These are phyloP conservation scores for Alcedo quadribrachys DNA, from an alignment of 2,797 vertebrate species.

Conservation along the genomic window DNA sequence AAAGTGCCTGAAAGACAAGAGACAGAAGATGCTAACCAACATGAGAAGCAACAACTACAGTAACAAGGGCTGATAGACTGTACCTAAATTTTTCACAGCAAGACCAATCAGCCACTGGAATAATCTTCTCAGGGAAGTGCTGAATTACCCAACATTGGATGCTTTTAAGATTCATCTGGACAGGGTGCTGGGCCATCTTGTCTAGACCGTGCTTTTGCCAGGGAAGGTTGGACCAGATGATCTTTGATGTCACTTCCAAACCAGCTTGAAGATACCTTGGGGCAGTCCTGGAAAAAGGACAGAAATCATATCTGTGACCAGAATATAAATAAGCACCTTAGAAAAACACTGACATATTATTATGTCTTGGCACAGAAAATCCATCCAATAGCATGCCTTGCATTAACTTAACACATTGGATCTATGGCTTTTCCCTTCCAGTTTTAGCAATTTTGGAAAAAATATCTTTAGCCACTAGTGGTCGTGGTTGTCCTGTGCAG, in stretches of 20 bases:
- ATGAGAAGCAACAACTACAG: background rate
- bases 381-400: background rate
- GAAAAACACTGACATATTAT: background rate
- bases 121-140: background rate
- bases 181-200: background rate
- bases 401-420: background rate
- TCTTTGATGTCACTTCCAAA: background rate
- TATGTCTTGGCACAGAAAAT: background rate
- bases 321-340: background rate
- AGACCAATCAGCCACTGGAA: background rate
- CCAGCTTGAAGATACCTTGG: background rate
- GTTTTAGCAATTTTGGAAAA: background rate
- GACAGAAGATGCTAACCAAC: background rate
- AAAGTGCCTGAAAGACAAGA: background rate
- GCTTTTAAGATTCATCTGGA: background rate
- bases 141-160: background rate
- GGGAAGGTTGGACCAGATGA: background rate
- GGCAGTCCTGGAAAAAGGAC: background rate
- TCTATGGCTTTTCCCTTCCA: background rate
- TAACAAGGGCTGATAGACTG: background rate
- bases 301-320: background rate
- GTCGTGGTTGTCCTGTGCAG: slow-evolving; percentile 40
- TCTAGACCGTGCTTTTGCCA: background rate
- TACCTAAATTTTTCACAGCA: background rate
- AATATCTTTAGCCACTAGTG: slow-evolving; percentile 29